Conservation (phyloP, 2,797 vertebrate species). For the Lerista edwardsae region DNA sequence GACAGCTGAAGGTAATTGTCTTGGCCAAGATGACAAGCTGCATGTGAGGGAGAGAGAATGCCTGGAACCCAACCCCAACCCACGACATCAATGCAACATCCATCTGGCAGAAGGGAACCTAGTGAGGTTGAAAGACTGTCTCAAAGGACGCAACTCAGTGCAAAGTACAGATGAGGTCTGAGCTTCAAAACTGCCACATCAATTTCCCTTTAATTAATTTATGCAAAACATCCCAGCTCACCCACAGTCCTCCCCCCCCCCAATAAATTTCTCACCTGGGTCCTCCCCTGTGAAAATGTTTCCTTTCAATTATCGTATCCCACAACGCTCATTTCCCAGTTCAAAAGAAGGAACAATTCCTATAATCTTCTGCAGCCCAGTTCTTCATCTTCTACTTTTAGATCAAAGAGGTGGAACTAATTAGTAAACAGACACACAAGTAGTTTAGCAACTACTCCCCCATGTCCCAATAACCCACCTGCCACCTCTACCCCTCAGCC, state of each 20-base stretch:
- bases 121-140: no score
- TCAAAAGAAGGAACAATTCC: neutral
- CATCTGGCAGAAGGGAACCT: no score
- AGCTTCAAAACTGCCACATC: neutral
- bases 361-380: neutral
- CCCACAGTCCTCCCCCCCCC: no score
- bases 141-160: no score
- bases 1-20: neutral
- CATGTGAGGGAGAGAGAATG: no score
- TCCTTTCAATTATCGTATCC: neutral
- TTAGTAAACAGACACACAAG: neutral
- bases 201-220: neutral
- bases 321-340: neutral
- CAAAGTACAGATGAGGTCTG: neutral
- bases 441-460: no score
- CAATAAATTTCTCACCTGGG: neutral
- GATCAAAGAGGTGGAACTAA: neutral
- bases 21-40: neutral
- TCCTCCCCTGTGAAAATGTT: no score
- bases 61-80: no score
- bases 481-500: no score
- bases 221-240: neutral
- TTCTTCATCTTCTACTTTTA: neutral
- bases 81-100: no score
- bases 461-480: no score